phyloP scores from a whole-genome alignment of 2,113 vertebrate species.

The Myanophis thanlyinensis region DNA sequence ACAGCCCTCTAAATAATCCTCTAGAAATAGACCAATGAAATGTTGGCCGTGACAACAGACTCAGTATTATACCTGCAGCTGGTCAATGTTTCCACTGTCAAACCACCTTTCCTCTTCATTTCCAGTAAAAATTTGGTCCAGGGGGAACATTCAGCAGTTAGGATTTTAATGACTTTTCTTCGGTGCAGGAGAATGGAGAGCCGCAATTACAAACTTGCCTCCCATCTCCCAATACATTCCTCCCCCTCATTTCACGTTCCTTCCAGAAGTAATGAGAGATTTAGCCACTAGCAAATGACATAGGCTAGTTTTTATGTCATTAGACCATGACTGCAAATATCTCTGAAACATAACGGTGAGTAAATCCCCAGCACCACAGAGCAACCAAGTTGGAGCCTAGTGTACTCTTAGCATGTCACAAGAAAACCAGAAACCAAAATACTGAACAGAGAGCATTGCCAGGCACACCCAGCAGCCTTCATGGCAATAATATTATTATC shows the following conservation, averaged over 20 bases:
- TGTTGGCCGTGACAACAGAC: conserved; percentile 77
- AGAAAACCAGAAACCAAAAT: background rate
- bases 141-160: conserved; percentile 71
- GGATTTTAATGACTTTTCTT: conserved; percentile 78
- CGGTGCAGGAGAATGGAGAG: conserved; percentile 60
- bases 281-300: background rate
- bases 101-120: conserved; percentile 75
- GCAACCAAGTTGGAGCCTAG: background rate
- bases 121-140: conserved; percentile 81
- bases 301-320: background rate
- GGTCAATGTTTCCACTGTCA: conserved; percentile 80
- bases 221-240: conserved; percentile 25
- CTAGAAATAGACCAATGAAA: conserved; percentile 82
- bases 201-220: conserved; percentile 54
- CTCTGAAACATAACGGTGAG: background rate
- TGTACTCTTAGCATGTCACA: background rate
- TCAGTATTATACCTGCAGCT: conserved; percentile 79
- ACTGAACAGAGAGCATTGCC: background rate
- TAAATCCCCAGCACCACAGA: background rate
- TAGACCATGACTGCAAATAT: background rate
- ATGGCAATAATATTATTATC: background rate
- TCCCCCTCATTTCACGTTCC: background rate
- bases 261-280: background rate
- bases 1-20: conserved; percentile 84
- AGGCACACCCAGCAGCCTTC: background rate